Evolutionary conservation across 2,888 invertebrate species (phyloP), one percentile per base, ranked within the genome.

Genomic region (Ormyrus pomaceus): DNA sequence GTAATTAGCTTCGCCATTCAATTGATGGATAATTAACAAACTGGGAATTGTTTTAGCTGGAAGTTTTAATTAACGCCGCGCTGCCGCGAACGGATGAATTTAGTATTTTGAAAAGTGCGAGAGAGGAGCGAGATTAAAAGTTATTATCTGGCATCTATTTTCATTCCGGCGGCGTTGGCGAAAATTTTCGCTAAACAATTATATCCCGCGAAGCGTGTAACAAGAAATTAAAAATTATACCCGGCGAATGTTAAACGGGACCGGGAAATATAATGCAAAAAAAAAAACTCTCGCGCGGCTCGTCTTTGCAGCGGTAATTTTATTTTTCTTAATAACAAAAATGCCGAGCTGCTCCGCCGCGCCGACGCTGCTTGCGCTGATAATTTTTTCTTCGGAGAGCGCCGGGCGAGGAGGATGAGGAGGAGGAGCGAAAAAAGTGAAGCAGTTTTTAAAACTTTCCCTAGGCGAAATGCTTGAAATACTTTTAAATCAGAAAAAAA

Each of bases 391-490:
- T 48, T 51, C 34, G 64, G 78, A 66, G 72, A 51, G 64, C 19
- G 66, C 19, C 66, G 77, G 75, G 62, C 6, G 53, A 5, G 13
- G 53, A 19, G 6, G 10, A 59, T 10, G 61, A 73, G 82, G 82
- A 50, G 83, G 85, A 84, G 83, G 82, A 84, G 82, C 19, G 77
- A 83, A 84, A 84, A 80, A 83, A 82, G 83, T 83, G 83, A 70
- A 77, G 61, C 73, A 80, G 72, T 80, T 80, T 80, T 77, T 68
- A 77, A 77, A 77, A 77, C 69, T 80, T 53, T 71, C 59, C 62
- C 53, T 34, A 55, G 61, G 53, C 45, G 66, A 56, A 66, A 79
- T 80, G 77, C 73, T 55, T 73, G 73, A 80, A 80, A 77, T 77
- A 76, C 68, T 80, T 80, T 69, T 77, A 76, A 77, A 80, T 77